Percentiles rank a stretch among this genome's conserved stretches.
Conservation (phyloP, 1,140 invertebrate species). For the Chironomus striatipennis region DNA sequence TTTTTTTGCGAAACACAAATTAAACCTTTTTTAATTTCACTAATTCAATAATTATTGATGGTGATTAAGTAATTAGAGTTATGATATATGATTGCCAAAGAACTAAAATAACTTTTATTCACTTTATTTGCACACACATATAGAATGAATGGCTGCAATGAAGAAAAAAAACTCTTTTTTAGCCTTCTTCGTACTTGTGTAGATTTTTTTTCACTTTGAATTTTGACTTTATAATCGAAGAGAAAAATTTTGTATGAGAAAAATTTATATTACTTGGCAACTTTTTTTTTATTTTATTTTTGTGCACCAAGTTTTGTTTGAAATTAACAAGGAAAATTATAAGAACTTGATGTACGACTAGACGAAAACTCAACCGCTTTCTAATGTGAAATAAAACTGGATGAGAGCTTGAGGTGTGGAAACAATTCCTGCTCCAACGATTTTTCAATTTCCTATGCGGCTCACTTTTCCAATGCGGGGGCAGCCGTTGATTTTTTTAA, state of each 20-base stretch:
- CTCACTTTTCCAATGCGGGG: neutral
- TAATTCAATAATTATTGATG: neutral
- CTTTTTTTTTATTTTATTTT: neutral
- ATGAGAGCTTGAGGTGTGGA: slow-evolving; percentile 19
- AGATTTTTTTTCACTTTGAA: neutral
- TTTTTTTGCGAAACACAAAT: slow-evolving; percentile 2
- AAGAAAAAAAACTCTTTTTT: neutral
- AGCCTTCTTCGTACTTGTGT: neutral
- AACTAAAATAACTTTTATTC: neutral
- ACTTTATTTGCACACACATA: neutral
- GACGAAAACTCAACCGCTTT: slow-evolving; percentile 23
- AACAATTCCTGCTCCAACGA: slow-evolving; percentile 16
- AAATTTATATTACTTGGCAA: neutral
- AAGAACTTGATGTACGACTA: slow-evolving; percentile 23
- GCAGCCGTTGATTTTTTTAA: neutral
- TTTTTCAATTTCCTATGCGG: slow-evolving; percentile 18
- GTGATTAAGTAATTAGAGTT: neutral
- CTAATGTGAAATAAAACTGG: slow-evolving; percentile 24
- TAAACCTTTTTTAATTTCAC: too few relatives aligned
- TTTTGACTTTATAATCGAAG: neutral
- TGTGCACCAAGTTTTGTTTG: neutral
- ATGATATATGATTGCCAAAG: neutral
- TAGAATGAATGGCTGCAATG: neutral
- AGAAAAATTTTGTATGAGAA: slow-evolving; percentile 14
- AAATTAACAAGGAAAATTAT: slow-evolving; percentile 24